These are phyloP conservation scores for Phalanger gymnotis DNA, from an alignment of 2,797 vertebrate genomes.

Conservation along the genomic window DNA sequence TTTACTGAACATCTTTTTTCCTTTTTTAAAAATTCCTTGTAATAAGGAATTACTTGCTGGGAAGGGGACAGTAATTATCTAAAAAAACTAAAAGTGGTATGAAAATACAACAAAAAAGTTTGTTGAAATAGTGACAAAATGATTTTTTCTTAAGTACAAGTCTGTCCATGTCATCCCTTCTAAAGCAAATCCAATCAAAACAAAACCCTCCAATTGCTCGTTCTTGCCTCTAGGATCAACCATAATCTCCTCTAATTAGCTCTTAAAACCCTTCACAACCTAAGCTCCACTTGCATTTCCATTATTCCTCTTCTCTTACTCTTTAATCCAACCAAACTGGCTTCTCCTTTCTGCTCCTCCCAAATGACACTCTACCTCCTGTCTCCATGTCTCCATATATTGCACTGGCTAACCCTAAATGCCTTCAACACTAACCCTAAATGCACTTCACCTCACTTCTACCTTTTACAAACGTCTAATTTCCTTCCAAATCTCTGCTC, in stretches of 20 bases:
- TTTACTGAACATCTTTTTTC: not conserved
- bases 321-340: not conserved
- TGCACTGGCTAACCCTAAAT: too few relatives aligned
- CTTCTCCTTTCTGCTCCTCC: not conserved
- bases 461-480: too few relatives aligned
- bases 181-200: not conserved
- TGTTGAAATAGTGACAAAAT: not conserved
- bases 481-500: too few relatives aligned
- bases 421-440: too few relatives aligned
- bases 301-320: not conserved
- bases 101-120: not conserved
- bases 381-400: too few relatives aligned
- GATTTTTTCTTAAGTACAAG: not conserved
- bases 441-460: too few relatives aligned
- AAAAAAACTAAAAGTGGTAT: not conserved
- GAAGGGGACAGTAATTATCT: not conserved
- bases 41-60: not conserved
- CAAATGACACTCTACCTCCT: not conserved
- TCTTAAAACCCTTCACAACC: not conserved
- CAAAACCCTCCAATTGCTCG: not conserved
- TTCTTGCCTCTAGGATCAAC: not conserved
- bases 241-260: not conserved
- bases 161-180: not conserved
- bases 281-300: not conserved
- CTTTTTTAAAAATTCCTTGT: not conserved